Percentiles rank a stretch among this genome's conserved stretches.
Conservation (phyloP, 2,113 vertebrate species). For the Ammodramus savannarum region DNA sequence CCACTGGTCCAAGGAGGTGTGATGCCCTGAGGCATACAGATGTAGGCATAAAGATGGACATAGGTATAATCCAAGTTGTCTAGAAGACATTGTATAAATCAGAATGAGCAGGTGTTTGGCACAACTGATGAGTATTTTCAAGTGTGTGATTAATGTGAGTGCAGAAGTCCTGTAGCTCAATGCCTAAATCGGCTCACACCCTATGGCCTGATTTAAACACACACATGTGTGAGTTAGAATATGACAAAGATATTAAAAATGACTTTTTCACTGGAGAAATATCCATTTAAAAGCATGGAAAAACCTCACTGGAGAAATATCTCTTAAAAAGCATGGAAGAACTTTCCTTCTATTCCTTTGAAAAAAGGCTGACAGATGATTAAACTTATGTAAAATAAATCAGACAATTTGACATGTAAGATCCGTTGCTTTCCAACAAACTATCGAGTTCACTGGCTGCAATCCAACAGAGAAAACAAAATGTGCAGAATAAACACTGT, state of each 20-base stretch:
- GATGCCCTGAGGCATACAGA: not conserved
- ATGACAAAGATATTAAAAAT: not conserved
- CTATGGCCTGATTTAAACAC: not conserved
- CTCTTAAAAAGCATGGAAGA: not conserved
- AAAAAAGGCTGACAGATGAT: not conserved
- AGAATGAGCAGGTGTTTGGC: not conserved
- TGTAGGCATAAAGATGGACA: not conserved
- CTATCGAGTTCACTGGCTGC: not conserved
- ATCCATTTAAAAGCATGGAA: not conserved
- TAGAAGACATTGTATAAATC: not conserved
- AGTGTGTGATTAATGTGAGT: not conserved
- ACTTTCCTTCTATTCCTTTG: not conserved
- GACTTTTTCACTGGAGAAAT: not conserved
- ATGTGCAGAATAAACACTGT: conserved; percentile 35
- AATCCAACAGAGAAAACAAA: conserved; percentile 16
- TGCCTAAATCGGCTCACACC: not conserved
- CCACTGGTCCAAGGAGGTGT: not conserved
- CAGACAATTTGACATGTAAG: conserved; percentile 15
- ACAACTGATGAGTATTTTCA: not conserved
- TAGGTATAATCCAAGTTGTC: not conserved
- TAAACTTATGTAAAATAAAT: conserved; percentile 14
- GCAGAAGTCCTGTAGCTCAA: not conserved
- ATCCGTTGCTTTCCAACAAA: conserved; percentile 16
- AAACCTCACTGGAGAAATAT: not conserved
- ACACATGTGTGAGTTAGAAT: not conserved